Evolutionary conservation across 1,140 invertebrate genomes (phyloP).

Genomic region (Zaprionus gabonicus): DNA sequence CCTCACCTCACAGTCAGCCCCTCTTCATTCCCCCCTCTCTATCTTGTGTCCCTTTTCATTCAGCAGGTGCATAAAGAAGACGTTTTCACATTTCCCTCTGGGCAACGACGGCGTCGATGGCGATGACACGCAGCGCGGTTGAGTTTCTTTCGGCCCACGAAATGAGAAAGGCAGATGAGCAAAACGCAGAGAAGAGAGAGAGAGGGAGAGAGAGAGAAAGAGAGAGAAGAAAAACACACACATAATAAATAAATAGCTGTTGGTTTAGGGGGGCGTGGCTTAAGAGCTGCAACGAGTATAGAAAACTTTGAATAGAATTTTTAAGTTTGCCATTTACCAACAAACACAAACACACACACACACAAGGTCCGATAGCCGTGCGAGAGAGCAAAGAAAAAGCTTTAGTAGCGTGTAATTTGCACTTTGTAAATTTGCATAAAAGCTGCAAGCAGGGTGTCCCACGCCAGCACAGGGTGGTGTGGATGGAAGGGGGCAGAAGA

Average conservation of each 20-base stretch:
- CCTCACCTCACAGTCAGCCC: no score
- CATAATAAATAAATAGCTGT: conserved; percentile 76
- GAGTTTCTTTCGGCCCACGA: conserved; percentile 40
- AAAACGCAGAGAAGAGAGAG: neutral
- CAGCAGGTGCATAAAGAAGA: conserved; percentile 5
- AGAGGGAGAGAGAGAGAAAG: neutral
- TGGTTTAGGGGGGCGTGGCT: conserved; percentile 27
- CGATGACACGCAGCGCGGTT: conserved; percentile 2
- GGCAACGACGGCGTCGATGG: neutral
- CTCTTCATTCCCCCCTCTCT: neutral
- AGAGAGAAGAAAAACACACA: conserved; percentile 24
- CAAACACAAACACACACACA: conserved; percentile 35
- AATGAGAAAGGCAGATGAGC: neutral
- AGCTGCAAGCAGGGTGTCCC: conserved; percentile 56
- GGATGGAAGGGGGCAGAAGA: neutral
- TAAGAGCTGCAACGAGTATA: conserved; percentile 41
- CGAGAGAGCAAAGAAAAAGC: conserved; percentile 60
- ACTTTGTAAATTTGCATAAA: conserved; percentile 84
- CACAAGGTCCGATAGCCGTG: conserved; percentile 56
- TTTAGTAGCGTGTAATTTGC: conserved; percentile 84
- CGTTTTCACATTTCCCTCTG: neutral
- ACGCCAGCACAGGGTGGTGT: neutral
- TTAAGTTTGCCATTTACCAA: conserved; percentile 81
- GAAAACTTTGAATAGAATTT: conserved; percentile 81
- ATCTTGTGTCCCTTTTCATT: neutral